Evolutionary conservation across 2,797 vertebrate species (phyloP), one percentile per base, ranked within the genome.

Genomic region (Hydrophis major): DNA sequence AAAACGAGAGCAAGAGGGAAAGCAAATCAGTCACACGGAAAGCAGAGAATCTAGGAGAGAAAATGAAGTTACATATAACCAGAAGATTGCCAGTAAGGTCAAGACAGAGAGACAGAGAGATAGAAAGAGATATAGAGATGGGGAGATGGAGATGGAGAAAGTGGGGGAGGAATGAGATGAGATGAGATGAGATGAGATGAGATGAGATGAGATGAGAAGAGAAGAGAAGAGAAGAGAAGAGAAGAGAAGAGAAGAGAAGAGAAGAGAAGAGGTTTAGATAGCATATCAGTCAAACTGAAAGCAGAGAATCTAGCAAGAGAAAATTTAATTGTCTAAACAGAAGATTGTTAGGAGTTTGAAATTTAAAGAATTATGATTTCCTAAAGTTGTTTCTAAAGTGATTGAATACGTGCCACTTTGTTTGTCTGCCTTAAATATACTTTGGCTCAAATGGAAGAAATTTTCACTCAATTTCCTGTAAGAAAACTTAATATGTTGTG

Each of bases 371-470:
- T 14, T 66, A 50, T 4, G 55, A 78, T 3, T 13, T 93, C 0
- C 4, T 1, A 55, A 60, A 94, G 60, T 50, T 4, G 25, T 28
- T 47, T 56, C n/a, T 37, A 66, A 90, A 20, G 28, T 0, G 37
- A 61, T 20, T 27, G 27, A 91, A 3, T 1, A 0, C 0, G 11
- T 88, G 4, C 91, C 59, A 12, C 18, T 61, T 53, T 1, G 59
- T 61, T 53, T 1, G 59, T 13, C 47, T 87, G 69, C 25, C 28
- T 22, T 22, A 18, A 0, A 0, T 28, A n/a, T 78, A 3, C 6
- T 93, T 92, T 47, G 93, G 83, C 12, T 93, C 53, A 47, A 88
- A 14, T 83, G 74, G 74, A 47, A 83, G 47, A 47, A 12, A 20
- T 47, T 83, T 83, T 47, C 74, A 83, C 37, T 83, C 20, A 1